Evolutionary conservation across 2,797 vertebrate genomes (phyloP), one percentile per base, ranked within the genome.

Genomic region (Hipposideros larvatus): DNA sequence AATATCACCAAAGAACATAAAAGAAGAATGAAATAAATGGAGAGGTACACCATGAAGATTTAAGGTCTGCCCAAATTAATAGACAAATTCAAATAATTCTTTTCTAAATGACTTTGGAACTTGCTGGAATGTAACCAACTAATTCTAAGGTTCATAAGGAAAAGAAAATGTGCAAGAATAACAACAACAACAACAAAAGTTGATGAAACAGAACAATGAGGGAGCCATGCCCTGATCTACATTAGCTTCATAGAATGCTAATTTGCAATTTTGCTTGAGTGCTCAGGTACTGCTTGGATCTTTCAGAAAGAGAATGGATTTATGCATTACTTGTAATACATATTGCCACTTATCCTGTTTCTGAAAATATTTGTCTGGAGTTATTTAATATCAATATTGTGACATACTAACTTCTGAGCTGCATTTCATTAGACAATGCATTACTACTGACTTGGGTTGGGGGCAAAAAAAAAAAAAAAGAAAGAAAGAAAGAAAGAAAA

Each of bases 1-100:
- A 89, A 65, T 11, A 48, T 7, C 43, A 83, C 16, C 53, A 31
- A 90, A 75, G 15, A 53, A 57, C 59, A 70, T 66, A 31, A 82
- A 74, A 89, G 28, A 90, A 84, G 21, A 83, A 53, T 55, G n/a
- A 55, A 86, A 37, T 34, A 88, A 90, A 78, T 43, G 28, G 66
- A 77, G 37, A 63, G 46, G 71, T 4, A 63, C 4, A 15, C 11
- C 14, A 87, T 63, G 2, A 71, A 55, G 14, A 86, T 88, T 65
- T 61, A 84, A 74, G 11, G 61, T 89, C 46, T 48, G 18, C 11
- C 37, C 31, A 74, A 94, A 75, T 74, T 82, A 74, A 88, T 11
- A 55, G 5, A 57, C 11, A 91, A 86, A 83, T 57, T 86, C 70
- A 94, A 57, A 43, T 41, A 87, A 59, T 46, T 88, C 22, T 86